These are phyloP conservation scores for Lasioglossum leucozonium DNA, from an alignment of 2,888 invertebrate genomes.

Conservation along the genomic window DNA sequence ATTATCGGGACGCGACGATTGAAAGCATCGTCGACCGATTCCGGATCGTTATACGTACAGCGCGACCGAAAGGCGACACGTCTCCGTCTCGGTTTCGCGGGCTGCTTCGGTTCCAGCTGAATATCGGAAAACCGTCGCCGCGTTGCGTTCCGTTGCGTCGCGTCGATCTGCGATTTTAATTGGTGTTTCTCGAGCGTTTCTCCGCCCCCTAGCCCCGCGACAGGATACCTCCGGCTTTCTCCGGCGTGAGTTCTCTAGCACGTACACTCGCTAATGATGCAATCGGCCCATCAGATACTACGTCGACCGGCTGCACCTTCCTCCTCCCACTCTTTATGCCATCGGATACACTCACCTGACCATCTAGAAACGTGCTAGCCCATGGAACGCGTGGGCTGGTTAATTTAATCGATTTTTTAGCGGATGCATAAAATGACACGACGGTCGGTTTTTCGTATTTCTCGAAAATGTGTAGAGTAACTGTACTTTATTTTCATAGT, in stretches of 20 bases:
- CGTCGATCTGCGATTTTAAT: constrained; percentile 63
- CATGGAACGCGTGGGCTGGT: constrained; percentile 69
- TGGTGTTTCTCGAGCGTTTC: constrained; percentile 57
- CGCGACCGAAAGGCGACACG: neutral
- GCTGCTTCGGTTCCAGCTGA: constrained; percentile 50
- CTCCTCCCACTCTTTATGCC: constrained; percentile 65
- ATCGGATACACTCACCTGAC: constrained; percentile 71
- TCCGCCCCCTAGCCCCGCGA: neutral
- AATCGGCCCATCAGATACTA: constrained; percentile 79
- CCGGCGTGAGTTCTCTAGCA: constrained; percentile 61
- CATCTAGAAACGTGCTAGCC: constrained; percentile 47
- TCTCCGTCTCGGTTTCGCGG: constrained; percentile 46
- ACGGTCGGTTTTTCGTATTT: neutral
- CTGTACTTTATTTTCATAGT: too few relatives aligned
- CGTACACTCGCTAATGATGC: constrained; percentile 79
- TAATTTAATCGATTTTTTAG: constrained; percentile 23
- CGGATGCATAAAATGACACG: neutral
- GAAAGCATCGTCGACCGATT: constrained; percentile 56
- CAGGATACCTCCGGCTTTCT: constrained; percentile 33
- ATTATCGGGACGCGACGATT: constrained; percentile 50
- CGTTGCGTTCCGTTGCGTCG: constrained; percentile 15
- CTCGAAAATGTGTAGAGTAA: too few relatives aligned
- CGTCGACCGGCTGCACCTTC: constrained; percentile 54
- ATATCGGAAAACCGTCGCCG: constrained; percentile 61
- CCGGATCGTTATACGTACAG: constrained; percentile 14